Evolutionary conservation across 1,140 invertebrate species (phyloP).

Genomic region (Drosophila guanche): DNA sequence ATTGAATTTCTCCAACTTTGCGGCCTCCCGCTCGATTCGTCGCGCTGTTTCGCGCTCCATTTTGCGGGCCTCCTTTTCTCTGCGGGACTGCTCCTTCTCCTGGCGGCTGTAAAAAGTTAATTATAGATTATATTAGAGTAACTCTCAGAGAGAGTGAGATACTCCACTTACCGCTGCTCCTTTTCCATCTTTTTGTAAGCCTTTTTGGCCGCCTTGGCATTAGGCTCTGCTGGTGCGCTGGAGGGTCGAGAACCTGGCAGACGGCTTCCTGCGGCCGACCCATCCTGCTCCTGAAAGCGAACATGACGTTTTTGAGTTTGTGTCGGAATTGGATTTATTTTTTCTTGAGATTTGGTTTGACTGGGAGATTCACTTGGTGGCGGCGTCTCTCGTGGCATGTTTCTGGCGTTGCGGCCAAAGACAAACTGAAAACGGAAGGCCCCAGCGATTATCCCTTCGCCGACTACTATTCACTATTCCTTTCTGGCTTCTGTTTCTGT

Average conservation of each 20-base stretch:
- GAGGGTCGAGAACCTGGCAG: constrained; percentile 73
- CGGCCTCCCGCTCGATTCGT: constrained; percentile 75
- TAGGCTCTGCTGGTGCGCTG: constrained; percentile 80
- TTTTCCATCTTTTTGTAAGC: constrained; percentile 82
- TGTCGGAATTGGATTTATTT: constrained; percentile 6
- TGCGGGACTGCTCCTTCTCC: constrained; percentile 76
- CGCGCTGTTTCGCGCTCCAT: constrained; percentile 75
- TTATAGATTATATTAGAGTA: neutral
- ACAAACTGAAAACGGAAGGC: constrained; percentile 41
- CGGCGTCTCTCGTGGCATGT: constrained; percentile 47
- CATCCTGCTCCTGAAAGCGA: constrained; percentile 82
- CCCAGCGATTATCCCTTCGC: constrained; percentile 44
- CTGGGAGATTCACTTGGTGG: constrained; percentile 12
- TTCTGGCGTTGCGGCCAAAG: constrained; percentile 38
- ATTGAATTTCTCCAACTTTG: constrained; percentile 82
- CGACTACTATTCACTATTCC: constrained; percentile 19
- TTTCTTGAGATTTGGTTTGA: constrained; percentile 32
- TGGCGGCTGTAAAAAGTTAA: constrained; percentile 52
- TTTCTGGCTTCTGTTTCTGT: constrained; percentile 15
- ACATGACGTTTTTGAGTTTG: constrained; percentile 74
- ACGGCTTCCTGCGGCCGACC: constrained; percentile 37
- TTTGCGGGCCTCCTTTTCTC: constrained; percentile 81
- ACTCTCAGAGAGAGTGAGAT: neutral
- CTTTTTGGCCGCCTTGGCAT: constrained; percentile 79
- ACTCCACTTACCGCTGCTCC: constrained; percentile 68